phyloP scores from a whole-genome alignment of 2,797 vertebrate genomes.

The Thalassophryne amazonica region DNA sequence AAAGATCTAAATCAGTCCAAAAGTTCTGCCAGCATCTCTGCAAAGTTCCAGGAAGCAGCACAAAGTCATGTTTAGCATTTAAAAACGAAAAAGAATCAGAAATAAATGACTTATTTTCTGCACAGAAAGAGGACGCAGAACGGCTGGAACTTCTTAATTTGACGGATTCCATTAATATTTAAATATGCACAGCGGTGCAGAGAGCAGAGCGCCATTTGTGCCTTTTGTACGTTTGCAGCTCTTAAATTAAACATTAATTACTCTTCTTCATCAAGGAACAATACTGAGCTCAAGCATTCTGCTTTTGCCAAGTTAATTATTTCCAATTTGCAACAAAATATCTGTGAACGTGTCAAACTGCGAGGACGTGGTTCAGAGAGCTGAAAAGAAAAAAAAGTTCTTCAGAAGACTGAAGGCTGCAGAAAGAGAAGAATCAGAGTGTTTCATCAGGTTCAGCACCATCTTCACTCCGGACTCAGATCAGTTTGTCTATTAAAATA shows the following conservation, averaged over 20 bases:
- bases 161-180: constrained; percentile 69
- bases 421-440: too few species aligned
- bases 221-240: constrained; percentile 60
- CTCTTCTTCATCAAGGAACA: constrained; percentile 61
- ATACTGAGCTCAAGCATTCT: constrained; percentile 53
- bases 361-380: constrained; percentile 11
- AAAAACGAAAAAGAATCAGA: constrained; percentile 53
- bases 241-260: constrained; percentile 75
- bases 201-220: constrained; percentile 62
- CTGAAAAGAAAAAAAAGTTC: constrained; percentile 15
- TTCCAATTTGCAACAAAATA: constrained; percentile 67
- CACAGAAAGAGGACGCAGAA: constrained; percentile 52
- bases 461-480: too few species aligned
- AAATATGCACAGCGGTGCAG: constrained; percentile 57
- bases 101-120: constrained; percentile 46
- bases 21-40: constrained; percentile 1
- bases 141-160: constrained; percentile 63
- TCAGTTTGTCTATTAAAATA: too few species aligned
- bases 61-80: constrained; percentile 35
- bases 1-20: too few species aligned
- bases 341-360: constrained; percentile 51
- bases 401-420: too few species aligned
- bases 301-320: constrained; percentile 64
- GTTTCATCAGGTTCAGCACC: constrained; percentile 35
- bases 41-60: neutral